These are phyloP conservation scores for Atta colombica DNA, from an alignment of 1,140 invertebrate species.

Conservation along the genomic window DNA sequence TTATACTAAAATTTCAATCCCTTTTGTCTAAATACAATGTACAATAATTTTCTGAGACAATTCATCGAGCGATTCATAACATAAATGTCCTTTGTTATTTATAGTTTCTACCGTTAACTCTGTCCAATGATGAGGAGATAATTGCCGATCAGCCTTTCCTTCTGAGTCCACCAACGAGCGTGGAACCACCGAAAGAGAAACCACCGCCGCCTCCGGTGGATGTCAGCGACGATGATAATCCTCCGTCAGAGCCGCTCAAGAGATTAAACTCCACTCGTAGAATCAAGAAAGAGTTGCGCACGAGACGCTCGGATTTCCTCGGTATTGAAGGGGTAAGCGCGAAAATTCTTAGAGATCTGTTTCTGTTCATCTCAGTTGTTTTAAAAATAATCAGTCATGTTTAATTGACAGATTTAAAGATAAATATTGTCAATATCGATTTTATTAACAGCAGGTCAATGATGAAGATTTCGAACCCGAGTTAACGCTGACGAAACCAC, in stretches of 20 bases:
- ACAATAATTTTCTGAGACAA: background rate
- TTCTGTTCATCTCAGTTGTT: background rate
- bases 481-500: conserved; percentile 91
- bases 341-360: background rate
- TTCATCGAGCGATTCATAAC: background rate
- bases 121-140: conserved; percentile 84
- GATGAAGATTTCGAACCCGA: conserved; percentile 91
- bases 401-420: background rate
- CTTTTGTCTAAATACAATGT: background rate
- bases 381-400: background rate
- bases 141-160: conserved; percentile 81
- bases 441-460: conserved; percentile 80
- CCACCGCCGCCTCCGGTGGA: conserved; percentile 94
- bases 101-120: conserved; percentile 82
- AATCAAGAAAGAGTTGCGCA: conserved; percentile 94
- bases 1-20: background rate
- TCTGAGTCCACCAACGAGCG: conserved; percentile 87
- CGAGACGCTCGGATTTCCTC: conserved; percentile 94
- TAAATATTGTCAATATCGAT: background rate
- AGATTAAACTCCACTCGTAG: conserved; percentile 93
- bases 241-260: conserved; percentile 87
- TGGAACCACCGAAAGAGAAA: conserved; percentile 94
- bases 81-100: background rate
- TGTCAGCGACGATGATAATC: conserved; percentile 86
- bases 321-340: conserved; percentile 90